phyloP scores from a whole-genome alignment of 2,888 invertebrate genomes.

The Platycheirus albimanus region DNA sequence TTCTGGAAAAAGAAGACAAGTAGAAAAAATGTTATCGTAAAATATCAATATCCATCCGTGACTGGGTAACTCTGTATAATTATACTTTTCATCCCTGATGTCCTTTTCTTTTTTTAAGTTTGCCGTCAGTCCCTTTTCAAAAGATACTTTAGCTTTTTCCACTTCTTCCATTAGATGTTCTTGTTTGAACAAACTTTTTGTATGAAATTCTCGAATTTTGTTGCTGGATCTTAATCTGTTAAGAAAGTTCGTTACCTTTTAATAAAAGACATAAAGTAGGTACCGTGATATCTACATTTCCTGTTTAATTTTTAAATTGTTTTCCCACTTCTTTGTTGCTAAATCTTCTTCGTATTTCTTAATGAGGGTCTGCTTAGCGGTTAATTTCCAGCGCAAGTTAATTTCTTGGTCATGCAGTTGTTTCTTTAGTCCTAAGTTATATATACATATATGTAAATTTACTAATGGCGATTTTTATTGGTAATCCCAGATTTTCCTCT shows the following conservation, averaged over 20 bases:
- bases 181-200: constrained; percentile 76
- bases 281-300: constrained; percentile 76
- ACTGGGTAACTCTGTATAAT: no score
- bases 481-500: no score
- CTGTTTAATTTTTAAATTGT: constrained; percentile 76
- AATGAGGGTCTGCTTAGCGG: constrained; percentile 76
- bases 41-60: no score
- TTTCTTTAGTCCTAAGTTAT: constrained; percentile 75
- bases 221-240: constrained; percentile 76
- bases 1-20: no score
- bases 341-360: constrained; percentile 77
- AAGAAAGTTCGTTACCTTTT: constrained; percentile 7
- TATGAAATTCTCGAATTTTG: constrained; percentile 74
- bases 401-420: constrained; percentile 76
- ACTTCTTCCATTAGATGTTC: constrained; percentile 76
- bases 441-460: not conserved
- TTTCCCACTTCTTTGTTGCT: constrained; percentile 77
- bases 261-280: not conserved
- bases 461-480: no score
- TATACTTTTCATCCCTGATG: constrained; percentile 80
- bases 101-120: constrained; percentile 77
- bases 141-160: constrained; percentile 67
- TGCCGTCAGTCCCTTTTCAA: constrained; percentile 73
- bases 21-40: not conserved
- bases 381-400: constrained; percentile 76